phyloP scores from a whole-genome alignment of 2,113 vertebrate genomes.

The Baryphthengus martii region DNA sequence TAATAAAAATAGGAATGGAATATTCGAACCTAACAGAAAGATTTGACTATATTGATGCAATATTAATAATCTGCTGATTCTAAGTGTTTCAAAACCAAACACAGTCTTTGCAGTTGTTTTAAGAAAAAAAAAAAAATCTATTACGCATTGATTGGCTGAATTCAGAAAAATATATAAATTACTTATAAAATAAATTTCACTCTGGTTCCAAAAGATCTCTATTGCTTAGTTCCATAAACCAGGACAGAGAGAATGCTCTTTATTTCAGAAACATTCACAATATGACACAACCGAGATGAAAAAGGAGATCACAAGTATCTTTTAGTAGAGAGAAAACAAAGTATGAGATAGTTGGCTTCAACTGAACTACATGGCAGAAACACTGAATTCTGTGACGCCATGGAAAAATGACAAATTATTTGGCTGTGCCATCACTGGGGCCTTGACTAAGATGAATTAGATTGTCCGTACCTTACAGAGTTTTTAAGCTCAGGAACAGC shows the following conservation, averaged over 20 bases:
- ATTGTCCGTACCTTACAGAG: background rate
- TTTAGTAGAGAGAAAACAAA: background rate
- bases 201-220: background rate
- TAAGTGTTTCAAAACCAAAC: background rate
- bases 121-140: background rate
- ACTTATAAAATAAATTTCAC: background rate
- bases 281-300: background rate
- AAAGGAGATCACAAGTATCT: background rate
- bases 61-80: background rate
- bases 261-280: background rate
- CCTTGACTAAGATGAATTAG: constrained; percentile 31
- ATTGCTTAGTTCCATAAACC: background rate
- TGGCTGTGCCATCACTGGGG: background rate
- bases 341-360: background rate
- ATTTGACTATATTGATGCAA: background rate
- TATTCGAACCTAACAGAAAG: background rate
- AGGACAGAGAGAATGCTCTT: background rate
- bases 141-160: background rate
- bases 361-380: constrained; percentile 15
- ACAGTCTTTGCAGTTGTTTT: background rate
- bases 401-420: constrained; percentile 46
- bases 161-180: background rate
- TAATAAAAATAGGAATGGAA: background rate
- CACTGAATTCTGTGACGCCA: background rate
- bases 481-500: background rate